These are phyloP conservation scores for Psittacula derbiana DNA, from an alignment of 2,797 vertebrate species.

Conservation along the genomic window DNA sequence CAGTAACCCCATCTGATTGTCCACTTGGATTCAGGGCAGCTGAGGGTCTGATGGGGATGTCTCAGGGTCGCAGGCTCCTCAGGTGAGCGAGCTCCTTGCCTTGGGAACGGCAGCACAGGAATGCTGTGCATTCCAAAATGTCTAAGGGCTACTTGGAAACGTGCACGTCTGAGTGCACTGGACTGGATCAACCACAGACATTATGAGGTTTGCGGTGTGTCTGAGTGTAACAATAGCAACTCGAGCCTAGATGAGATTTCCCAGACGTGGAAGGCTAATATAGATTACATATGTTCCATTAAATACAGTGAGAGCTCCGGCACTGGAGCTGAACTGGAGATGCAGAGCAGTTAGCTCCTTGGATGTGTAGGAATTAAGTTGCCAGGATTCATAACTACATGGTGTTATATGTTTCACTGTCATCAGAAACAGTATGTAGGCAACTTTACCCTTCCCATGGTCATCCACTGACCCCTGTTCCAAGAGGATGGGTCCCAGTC, in stretches of 20 bases:
- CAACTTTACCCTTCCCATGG: fast-evolving
- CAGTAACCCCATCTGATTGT: background rate
- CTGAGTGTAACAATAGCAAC: constrained; percentile 51
- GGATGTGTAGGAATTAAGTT: background rate
- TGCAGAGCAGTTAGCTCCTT: background rate
- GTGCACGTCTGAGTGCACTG: constrained; percentile 11
- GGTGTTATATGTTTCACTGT: too few species aligned
- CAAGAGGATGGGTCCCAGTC: background rate
- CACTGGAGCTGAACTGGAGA: background rate
- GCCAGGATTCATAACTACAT: background rate
- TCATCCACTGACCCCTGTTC: background rate
- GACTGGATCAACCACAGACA: constrained; percentile 49
- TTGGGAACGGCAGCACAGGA: background rate
- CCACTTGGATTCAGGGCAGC: background rate
- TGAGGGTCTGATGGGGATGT: background rate
- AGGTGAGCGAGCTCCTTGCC: background rate
- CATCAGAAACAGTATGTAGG: background rate
- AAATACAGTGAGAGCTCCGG: background rate
- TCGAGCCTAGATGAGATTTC: background rate
- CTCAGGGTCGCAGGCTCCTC: background rate
- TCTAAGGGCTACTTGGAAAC: constrained; percentile 13
- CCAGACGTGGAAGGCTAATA: background rate
- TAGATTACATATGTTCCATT: constrained; percentile 2
- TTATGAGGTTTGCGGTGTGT: constrained; percentile 58
- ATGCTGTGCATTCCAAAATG: background rate